Percentiles rank a stretch among this genome's conserved stretches.
These are phyloP conservation scores for Onychostruthus taczanowskii DNA, from an alignment of 2,113 vertebrate species.

Conservation along the genomic window DNA sequence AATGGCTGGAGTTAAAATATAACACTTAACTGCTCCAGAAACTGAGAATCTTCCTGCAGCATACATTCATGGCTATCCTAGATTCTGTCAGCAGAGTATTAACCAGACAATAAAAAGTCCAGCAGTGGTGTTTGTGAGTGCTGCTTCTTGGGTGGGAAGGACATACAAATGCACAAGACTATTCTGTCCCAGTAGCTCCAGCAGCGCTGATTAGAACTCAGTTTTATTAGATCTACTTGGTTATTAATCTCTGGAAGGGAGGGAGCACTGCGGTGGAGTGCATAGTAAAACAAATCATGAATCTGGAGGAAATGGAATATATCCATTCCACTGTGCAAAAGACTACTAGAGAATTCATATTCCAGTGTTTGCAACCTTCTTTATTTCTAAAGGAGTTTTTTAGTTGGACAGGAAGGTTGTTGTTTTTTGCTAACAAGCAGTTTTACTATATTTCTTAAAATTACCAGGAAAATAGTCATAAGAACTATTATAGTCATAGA, in stretches of 20 bases:
- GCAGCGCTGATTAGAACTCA: background rate
- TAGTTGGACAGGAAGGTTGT: background rate
- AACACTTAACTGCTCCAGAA: background rate
- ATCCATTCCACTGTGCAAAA: accelerated
- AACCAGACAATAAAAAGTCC: background rate
- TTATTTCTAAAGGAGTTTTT: background rate
- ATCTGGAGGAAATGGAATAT: background rate
- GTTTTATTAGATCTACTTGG: background rate
- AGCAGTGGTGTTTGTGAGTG: background rate
- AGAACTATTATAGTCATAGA: background rate
- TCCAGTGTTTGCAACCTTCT: background rate
- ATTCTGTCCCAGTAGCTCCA: background rate
- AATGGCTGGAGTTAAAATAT: background rate
- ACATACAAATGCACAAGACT: background rate
- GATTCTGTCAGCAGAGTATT: background rate
- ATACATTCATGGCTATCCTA: background rate
- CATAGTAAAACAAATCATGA: background rate
- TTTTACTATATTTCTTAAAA: background rate
- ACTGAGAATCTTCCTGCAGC: background rate
- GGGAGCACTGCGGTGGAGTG: background rate
- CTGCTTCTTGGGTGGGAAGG: background rate
- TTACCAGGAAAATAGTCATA: background rate
- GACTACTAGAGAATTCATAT: background rate
- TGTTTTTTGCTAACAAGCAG: background rate
- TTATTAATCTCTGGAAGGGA: background rate